Evolutionary conservation across 2,888 invertebrate genomes (phyloP).

Genomic region (Chirona hameri): DNA sequence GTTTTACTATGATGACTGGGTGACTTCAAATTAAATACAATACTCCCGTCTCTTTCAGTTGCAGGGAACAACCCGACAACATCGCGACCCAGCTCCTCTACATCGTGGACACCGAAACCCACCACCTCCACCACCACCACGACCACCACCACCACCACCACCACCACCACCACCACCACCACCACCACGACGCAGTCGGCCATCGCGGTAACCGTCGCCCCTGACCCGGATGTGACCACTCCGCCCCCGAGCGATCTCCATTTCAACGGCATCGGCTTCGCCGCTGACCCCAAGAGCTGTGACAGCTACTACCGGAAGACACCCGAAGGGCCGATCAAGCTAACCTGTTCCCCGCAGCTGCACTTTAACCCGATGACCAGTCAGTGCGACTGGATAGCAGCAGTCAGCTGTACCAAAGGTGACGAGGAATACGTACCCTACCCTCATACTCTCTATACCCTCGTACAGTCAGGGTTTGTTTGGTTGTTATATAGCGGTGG

Average conservation of each 20-base stretch:
- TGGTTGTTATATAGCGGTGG: no score
- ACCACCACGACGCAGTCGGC: background rate
- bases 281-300: constrained; percentile 64
- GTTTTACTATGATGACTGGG: no score
- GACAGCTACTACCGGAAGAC: constrained; percentile 67
- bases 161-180: background rate
- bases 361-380: constrained; percentile 59
- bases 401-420: constrained; percentile 28
- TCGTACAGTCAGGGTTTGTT: background rate
- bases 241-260: background rate
- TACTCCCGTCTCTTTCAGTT: no score
- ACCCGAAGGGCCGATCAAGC: constrained; percentile 56
- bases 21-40: no score
- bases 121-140: constrained; percentile 41
- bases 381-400: constrained; percentile 54
- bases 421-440: no score
- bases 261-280: constrained; percentile 31
- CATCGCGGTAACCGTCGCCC: background rate
- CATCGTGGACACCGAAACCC: constrained; percentile 36
- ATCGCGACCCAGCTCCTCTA: background rate
- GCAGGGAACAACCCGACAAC: background rate
- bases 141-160: background rate
- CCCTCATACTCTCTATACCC: no score
- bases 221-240: background rate
- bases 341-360: constrained; percentile 57